Base-by-base conservation (phyloP, 2,797 vertebrate genomes). In the Ctenosaura bakeri region DNA sequence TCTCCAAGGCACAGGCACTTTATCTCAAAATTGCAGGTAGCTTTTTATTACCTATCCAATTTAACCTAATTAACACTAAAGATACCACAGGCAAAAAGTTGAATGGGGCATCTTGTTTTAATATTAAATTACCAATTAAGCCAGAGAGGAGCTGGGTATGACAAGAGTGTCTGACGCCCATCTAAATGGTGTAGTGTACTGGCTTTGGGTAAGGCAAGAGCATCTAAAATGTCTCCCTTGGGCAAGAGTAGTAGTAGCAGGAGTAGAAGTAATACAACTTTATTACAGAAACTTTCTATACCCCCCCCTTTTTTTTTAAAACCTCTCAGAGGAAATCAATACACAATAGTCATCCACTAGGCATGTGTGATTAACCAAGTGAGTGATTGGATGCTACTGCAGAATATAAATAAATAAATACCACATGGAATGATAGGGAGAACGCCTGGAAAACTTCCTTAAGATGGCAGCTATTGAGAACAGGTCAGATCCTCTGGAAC, bases 21-120 rank as follows among this genome's bases (percentile, higher is more conserved):
- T 95, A 95, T 95, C 92, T 95, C 89, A 46, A 92, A 96, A 93
- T 64, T 95, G 91, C 95, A 96, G 92, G 89, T 93, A 92, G 92
- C 89, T 94, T 93, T 91, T 91, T 94, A 94, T 88, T 62, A 87
- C 66, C 81, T 89, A 83, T 88, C 79, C 84, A 93, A 90, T 95
- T 96, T 90, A 95, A 42, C 29, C 93, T 96, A 94, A 93, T 95
- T 95, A 95, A 95, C 88, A 82, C 91, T 79, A 85, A 24, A 85
- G 89, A 94, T 71, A 74, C 77, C 85, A 94, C 87, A 94, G 93
- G 89, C 90, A 93, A 93, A 96, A 89, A 29, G 76, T 46, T 94
- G 90, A 96, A 95, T 91, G 92, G 88, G 29, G 38, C 73, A 76
- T 91, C 77, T 95, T 90, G 69, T 92, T 87, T 84, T 12, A 59